Base-by-base conservation (phyloP, 2,113 vertebrate genomes). In the Apeltes quadracus region DNA sequence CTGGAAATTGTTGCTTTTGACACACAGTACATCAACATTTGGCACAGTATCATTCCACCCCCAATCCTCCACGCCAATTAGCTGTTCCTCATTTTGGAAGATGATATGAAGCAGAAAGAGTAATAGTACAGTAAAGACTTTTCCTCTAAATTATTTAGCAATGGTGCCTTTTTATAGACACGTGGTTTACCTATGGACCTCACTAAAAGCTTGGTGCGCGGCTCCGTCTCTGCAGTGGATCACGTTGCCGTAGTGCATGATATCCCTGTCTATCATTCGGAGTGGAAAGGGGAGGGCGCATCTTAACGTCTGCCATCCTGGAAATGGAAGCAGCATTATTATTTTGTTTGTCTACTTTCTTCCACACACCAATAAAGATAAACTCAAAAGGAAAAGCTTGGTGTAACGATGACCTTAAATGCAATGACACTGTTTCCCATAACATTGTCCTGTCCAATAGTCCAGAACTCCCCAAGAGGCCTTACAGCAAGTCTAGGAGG, bases 361-460 rank as follows among this genome's bases (percentile, higher is more conserved):
- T 88, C 72, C 69, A 12, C 61, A 81, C 78, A 80, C 79, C 84
- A 88, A 88, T 91, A 89, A 89, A 89, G 81, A 82, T 69, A 77
- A 71, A 70, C 82, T 87, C 84, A 84, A 88, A 91, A 88, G 88
- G 76, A 90, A 92, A n/a, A 87, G 85, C 82, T 84, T 57, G 73
- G 82, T 88, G 85, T 84, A 87, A 87, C 69, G 65, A 84, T 91
- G 91, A 93, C 93, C 91, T 93, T 92, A 92, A 90, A 91, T 63
- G 82, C 90, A 91, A 91, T 91, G 90, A 90, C 91, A 91, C 83
- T 84, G 80, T 87, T 92, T 89, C 89, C 91, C 90, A 91, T 92
- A 90, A 91, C 89, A 86, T 87, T 88, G 91, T 89, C 79, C 86
- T 89, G 90, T 89, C 90, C 92, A 87, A 86, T 91, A 92, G 87